phyloP scores from a whole-genome alignment of 2,113 vertebrate species.

The Furnarius figulus region DNA sequence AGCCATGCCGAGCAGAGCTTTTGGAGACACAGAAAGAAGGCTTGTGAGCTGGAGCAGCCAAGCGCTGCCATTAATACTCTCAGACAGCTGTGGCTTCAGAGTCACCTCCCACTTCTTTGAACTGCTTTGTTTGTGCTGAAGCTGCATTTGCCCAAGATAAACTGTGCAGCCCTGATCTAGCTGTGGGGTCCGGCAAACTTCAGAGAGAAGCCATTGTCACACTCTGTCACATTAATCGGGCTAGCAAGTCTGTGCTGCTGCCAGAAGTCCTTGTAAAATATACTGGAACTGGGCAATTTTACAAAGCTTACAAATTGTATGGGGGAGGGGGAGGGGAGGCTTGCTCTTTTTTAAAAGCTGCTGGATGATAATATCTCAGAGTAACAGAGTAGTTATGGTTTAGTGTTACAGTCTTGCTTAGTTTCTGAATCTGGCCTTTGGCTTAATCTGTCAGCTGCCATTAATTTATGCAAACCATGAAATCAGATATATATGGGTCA shows the following conservation, averaged over 20 bases:
- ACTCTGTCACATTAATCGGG: neutral
- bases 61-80: neutral
- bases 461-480: neutral
- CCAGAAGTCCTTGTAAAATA: slow-evolving; percentile 12
- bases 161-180: neutral
- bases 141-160: neutral
- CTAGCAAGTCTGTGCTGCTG: neutral
- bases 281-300: neutral
- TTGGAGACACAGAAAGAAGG: neutral
- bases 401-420: neutral
- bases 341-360: neutral
- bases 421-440: neutral
- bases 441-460: neutral
- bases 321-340: no score
- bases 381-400: neutral
- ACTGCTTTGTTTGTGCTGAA: neutral
- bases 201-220: neutral
- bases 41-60: neutral
- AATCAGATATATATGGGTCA: neutral
- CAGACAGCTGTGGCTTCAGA: neutral
- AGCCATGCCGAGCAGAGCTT: neutral
- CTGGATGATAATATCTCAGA: neutral
- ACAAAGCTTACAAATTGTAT: neutral
- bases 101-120: neutral
- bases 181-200: neutral